A percentile compares a stretch with the other conserved stretches of the same genome.
These are phyloP conservation scores for Hemithea aestivaria DNA, from an alignment of 2,888 invertebrate genomes.

Conservation along the genomic window DNA sequence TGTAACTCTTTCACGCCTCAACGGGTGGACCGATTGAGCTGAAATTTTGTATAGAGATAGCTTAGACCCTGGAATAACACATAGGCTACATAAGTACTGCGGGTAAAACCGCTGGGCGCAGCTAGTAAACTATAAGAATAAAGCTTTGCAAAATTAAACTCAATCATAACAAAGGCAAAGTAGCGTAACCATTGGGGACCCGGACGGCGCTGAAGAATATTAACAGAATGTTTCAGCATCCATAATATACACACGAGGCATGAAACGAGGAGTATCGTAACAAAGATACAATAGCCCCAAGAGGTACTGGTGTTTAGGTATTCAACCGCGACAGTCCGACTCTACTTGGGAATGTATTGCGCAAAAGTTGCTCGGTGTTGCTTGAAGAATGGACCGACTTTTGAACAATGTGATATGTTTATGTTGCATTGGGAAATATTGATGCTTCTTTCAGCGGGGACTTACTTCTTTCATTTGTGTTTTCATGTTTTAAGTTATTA, in stretches of 20 bases:
- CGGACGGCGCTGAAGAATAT: slow-evolving; percentile 14
- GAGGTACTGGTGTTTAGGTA: slow-evolving; percentile 27
- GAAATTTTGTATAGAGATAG: no score
- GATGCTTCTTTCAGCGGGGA: not conserved
- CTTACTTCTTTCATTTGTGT: slow-evolving; percentile 6
- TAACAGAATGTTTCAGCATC: slow-evolving; percentile 20
- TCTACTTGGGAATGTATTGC: slow-evolving; percentile 29
- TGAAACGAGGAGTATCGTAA: slow-evolving; percentile 27
- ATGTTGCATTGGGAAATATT: slow-evolving; percentile 1
- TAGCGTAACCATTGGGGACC: slow-evolving; percentile 7
- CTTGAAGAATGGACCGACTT: slow-evolving; percentile 23
- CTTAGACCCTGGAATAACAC: no score
- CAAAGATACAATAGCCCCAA: slow-evolving; percentile 30
- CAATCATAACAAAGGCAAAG: slow-evolving; percentile 5
- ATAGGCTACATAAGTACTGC: no score
- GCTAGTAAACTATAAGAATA: no score
- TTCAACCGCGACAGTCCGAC: slow-evolving; percentile 25
- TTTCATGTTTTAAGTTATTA: no score
- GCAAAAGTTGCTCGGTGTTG: slow-evolving; percentile 29
- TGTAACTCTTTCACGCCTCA: no score
- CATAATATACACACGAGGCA: slow-evolving; percentile 14
- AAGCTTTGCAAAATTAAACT: not conserved
- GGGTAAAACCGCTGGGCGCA: no score
- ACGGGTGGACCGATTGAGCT: no score
- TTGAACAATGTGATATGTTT: slow-evolving; percentile 12